phyloP scores from a whole-genome alignment of 2,797 vertebrate genomes.

The Melanotaenia maccullochi region DNA sequence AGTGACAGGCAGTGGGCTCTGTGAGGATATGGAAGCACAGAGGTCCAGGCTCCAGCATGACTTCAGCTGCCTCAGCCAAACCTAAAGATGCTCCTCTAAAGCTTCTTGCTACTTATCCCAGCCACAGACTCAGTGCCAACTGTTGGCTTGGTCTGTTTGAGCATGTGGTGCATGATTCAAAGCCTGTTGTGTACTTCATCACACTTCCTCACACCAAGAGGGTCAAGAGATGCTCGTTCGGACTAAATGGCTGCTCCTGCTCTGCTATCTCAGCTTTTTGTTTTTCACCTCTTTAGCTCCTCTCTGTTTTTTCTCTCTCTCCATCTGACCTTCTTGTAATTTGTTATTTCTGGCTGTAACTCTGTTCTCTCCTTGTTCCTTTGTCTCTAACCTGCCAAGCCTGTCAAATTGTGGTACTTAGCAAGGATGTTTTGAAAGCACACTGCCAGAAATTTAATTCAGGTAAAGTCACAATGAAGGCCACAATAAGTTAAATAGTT shows the following conservation, averaged over 20 bases:
- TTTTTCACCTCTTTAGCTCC: constrained; percentile 34
- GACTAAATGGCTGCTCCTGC: constrained; percentile 37
- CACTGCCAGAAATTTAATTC: constrained; percentile 52
- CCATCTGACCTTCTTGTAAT: constrained; percentile 31
- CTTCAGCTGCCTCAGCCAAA: constrained; percentile 49
- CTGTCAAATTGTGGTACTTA: constrained; percentile 58
- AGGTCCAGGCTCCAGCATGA: constrained; percentile 38
- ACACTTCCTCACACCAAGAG: constrained; percentile 45
- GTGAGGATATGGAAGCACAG: constrained; percentile 44
- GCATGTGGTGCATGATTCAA: constrained; percentile 48
- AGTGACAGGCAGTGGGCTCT: constrained; percentile 64
- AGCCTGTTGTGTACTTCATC: constrained; percentile 40
- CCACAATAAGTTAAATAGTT: constrained; percentile 52
- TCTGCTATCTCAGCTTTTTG: constrained; percentile 41
- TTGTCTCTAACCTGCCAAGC: constrained; percentile 29
- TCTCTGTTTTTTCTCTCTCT: constrained; percentile 7
- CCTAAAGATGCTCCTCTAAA: constrained; percentile 51
- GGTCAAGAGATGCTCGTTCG: constrained; percentile 63
- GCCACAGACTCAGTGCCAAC: constrained; percentile 19
- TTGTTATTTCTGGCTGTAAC: constrained; percentile 28
- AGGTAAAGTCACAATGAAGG: constrained; percentile 60
- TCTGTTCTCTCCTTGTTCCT: neutral
- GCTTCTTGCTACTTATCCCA: constrained; percentile 33
- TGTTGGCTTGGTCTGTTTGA: constrained; percentile 43
- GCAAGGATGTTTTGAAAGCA: constrained; percentile 57